phyloP scores from a whole-genome alignment of 2,797 vertebrate species.

The Mycteria americana region DNA sequence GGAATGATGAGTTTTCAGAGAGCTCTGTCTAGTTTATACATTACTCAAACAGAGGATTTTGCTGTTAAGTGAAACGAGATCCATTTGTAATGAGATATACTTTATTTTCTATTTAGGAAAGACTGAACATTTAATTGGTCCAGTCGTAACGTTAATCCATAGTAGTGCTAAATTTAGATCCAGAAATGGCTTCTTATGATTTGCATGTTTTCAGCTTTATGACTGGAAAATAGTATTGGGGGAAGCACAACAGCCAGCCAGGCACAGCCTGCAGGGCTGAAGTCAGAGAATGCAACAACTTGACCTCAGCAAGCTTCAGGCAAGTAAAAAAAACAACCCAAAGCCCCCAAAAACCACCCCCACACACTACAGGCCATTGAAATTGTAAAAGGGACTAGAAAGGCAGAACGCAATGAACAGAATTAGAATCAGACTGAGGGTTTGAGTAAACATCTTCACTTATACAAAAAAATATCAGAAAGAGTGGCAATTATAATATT shows the following conservation, averaged over 20 bases:
- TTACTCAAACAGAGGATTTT: background rate
- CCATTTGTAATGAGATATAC: background rate
- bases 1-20: background rate
- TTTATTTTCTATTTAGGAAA: slow-evolving; percentile 14
- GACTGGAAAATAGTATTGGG: background rate
- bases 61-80: slow-evolving; percentile 1
- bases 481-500: background rate
- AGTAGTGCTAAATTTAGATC: background rate
- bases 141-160: background rate
- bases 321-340: background rate
- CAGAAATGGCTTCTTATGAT: background rate
- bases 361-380: background rate
- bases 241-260: background rate
- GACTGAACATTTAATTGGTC: background rate
- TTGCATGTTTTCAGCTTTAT: background rate
- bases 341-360: accelerated
- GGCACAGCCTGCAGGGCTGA: background rate
- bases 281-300: background rate
- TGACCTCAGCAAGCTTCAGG: background rate
- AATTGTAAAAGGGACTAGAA: background rate
- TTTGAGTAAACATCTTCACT: background rate
- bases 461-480: background rate
- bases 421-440: background rate
- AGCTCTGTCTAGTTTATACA: background rate
- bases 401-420: background rate